These are phyloP conservation scores for Myotis pilosus DNA, from an alignment of 2,797 vertebrate genomes.

Conservation along the genomic window DNA sequence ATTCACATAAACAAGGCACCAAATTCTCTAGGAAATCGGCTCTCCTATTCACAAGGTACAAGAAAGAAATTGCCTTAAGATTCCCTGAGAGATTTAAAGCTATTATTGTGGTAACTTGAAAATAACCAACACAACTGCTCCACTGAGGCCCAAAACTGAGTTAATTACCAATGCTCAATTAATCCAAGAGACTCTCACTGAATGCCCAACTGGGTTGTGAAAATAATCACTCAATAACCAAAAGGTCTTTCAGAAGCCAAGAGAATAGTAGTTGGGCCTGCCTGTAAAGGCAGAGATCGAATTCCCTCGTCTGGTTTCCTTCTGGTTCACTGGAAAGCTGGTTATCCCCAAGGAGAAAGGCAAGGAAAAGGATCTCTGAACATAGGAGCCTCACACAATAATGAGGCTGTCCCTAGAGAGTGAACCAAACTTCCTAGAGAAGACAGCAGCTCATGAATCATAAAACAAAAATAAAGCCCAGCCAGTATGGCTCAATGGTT, in stretches of 20 bases:
- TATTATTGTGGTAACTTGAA: conserved; percentile 23
- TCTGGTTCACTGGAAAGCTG: neutral
- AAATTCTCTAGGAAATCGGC: conserved; percentile 40
- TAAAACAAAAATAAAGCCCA: neutral
- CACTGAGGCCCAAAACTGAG: neutral
- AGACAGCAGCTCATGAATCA: neutral
- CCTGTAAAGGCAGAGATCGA: neutral
- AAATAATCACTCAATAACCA: conserved; percentile 59
- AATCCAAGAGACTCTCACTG: conserved; percentile 49
- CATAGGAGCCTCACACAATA: neutral
- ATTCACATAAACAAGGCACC: neutral
- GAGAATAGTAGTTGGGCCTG: neutral
- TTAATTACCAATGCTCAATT: conserved; percentile 67
- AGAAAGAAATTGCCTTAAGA: conserved; percentile 18
- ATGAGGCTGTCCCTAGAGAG: neutral
- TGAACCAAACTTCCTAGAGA: neutral
- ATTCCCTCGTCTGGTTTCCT: neutral
- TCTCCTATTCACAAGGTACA: neutral
- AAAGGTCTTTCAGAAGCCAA: conserved; percentile 52
- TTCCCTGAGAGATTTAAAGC: conserved; percentile 31
- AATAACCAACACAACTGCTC: conserved; percentile 50
- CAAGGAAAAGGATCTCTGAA: neutral
- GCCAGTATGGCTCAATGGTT: too few species aligned
- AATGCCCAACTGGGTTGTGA: conserved; percentile 42
- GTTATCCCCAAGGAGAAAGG: neutral